Evolutionary conservation across 2,797 vertebrate genomes (phyloP), one percentile per base, ranked within the genome.

Genomic region (Myoxocephalus aenaeus): DNA sequence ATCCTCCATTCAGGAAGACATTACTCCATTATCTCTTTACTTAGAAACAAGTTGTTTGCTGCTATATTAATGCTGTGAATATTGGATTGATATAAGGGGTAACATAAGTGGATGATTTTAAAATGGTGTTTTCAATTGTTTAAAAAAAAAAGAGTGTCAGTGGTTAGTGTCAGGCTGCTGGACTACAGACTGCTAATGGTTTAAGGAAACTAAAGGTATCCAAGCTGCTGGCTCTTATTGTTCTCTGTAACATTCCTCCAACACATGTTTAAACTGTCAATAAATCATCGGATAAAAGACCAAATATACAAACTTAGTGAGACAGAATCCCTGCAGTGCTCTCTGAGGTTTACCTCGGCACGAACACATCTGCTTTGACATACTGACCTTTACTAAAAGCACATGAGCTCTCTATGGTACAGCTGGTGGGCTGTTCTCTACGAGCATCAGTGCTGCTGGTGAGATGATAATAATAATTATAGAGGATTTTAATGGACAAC

Each of bases 251-350:
- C 8, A 38, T 56, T 57, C 20, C 32, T 57, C 38, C 58, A 54
- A 29, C 38, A 64, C 15, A 69, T 58, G 29, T 57, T 29, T 25
- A 54, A 29, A 65, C 22, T n/a, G 40, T 38, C 44, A 59, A 80
- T 79, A 57, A 69, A 74, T 61, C 65, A 75, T 46, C 7, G 27
- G 42, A 40, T 68, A 68, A 77, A 53, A 72, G 57, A 81, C 20
- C 58, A 73, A 58, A 68, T 64, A 67, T 67, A 76, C 63, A 81
- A 73, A 68, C 42, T 42, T 69, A 10, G 67, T 29, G 36, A 61
- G 67, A 66, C 62, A 75, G 72, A 48, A 75, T 80, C 62, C 18
- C 59, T 80, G 57, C 50, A 14, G 57, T 44, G 50, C 69, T 67
- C 51, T 73, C 66, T 46, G 40, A 57, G 57, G 32, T 76, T 72